Base-by-base conservation (phyloP, 2,888 invertebrate species). In the Sepioteuthis lessoniana region DNA sequence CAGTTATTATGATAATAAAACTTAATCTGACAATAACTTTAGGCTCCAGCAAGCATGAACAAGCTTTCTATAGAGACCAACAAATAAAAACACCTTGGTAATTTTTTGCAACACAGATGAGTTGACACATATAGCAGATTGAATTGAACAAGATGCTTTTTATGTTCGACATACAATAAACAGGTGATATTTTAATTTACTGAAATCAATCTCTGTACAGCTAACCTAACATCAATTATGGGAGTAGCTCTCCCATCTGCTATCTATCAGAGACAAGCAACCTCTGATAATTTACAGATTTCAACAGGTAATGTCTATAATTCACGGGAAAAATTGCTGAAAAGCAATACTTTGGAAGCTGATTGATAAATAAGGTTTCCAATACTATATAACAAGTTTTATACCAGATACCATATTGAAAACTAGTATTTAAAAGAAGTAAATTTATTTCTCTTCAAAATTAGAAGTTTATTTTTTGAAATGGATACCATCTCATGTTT, bases 81-180 rank as follows among this genome's bases (percentile, higher is more conserved):
- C 76, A 16, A n/a, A 76, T 35, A 76, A n/a, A 60, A n/a, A 76
- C 76, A 76, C n/a, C 16, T 35, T 35, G n/a, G n/a, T 76, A 76
- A n/a, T 76, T 76, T 76, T 76, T 76, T 76, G 76, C 76, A 76
- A 76, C n/a, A 76, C 76, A n/a, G n/a, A 76, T 35, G 76, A 76
- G n/a, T 76, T 76, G n/a, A n/a, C 76, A n/a, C 10, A n/a, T 16
- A 76, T 1, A 76, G 76, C n/a, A 76, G 76, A 76, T n/a, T 76
- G 76, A 76, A 76, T n/a, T n/a, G 76, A 76, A 76, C 76, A 76
- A 76, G n/a, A 16, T 76, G 16, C n/a, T 76, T 76, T 55, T 76
- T 76, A 76, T 76, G 76, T 76, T 19, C 13, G 35, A 35, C n/a
- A 13, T 16, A 76, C 76, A 76, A 76, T 76, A 76, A 76, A 76